A percentile compares a stretch with the other conserved stretches of the same genome.
phyloP scores from a whole-genome alignment of 2,888 invertebrate species.

The Leptopilina syphax region DNA sequence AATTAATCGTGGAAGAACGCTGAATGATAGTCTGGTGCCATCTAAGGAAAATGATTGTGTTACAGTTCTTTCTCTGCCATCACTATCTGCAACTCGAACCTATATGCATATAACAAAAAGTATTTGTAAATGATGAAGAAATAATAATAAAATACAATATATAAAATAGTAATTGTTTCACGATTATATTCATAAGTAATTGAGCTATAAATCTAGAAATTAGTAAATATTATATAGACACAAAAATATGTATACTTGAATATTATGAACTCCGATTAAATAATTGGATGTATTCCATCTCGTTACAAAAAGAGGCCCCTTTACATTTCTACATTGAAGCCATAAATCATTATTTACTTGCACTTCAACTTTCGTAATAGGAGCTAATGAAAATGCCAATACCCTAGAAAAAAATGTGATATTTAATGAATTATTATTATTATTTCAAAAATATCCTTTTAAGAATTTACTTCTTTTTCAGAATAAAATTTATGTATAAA shows the following conservation, averaged over 20 bases:
- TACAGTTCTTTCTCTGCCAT: slow-evolving; percentile 79
- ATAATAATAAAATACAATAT: no score
- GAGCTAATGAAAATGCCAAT: slow-evolving; percentile 85
- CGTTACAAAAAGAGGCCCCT: slow-evolving; percentile 85
- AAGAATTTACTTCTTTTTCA: no score
- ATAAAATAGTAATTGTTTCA: no score
- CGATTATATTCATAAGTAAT: background rate
- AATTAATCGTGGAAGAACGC: slow-evolving; percentile 83
- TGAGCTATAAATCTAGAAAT: background rate
- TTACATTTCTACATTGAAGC: slow-evolving; percentile 80
- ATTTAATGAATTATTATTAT: no score
- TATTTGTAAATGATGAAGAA: background rate
- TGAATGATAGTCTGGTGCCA: slow-evolving; percentile 83
- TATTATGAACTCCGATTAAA: slow-evolving; percentile 82
- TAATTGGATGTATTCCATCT: slow-evolving; percentile 86
- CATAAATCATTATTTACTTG: slow-evolving; percentile 83
- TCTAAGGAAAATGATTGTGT: slow-evolving; percentile 89
- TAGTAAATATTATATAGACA: background rate
- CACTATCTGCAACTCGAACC: slow-evolving; percentile 81
- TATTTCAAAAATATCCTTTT: no score
- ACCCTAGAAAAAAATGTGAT: slow-evolving; percentile 79
- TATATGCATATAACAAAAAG: slow-evolving; percentile 64
- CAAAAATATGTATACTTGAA: slow-evolving; percentile 77
- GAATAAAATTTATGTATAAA: no score
- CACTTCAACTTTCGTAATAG: slow-evolving; percentile 82